phyloP scores from a whole-genome alignment of 1,140 invertebrate species.

The Archegozetes longisetosus region DNA sequence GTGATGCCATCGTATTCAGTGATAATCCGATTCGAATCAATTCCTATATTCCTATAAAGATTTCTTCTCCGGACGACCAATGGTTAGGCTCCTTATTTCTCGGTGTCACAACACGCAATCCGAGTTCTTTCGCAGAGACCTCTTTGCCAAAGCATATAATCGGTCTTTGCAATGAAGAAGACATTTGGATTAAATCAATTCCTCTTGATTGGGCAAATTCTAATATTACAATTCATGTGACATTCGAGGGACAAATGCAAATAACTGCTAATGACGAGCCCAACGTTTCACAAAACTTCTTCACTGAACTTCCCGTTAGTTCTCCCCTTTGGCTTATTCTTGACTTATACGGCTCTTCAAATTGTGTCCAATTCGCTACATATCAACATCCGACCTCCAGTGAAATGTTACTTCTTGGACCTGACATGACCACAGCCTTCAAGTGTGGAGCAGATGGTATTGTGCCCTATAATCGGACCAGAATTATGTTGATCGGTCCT shows the following conservation, averaged over 20 bases:
- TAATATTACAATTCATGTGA: conserved; percentile 1
- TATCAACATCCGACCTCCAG: background rate
- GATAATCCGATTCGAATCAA: conserved; percentile 26
- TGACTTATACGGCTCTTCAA: conserved; percentile 11
- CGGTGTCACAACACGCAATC: conserved; percentile 29
- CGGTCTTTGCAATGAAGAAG: conserved; percentile 25
- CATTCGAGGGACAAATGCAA: conserved; percentile 5
- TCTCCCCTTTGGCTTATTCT: conserved; percentile 13
- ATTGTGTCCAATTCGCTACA: background rate
- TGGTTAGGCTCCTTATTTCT: conserved; percentile 32
- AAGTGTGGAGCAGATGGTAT: conserved; percentile 5
- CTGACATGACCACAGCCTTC: background rate
- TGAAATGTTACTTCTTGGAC: conserved; percentile 10
- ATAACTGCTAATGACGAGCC: background rate
- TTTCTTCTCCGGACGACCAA: conserved; percentile 21
- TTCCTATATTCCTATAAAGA: conserved; percentile 26
- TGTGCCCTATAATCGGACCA: background rate
- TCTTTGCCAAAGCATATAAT: conserved; percentile 5
- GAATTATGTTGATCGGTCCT: conserved; percentile 16
- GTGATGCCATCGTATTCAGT: conserved; percentile 30
- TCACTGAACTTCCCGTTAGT: conserved; percentile 4
- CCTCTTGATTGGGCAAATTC: conserved; percentile 23
- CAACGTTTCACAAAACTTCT: conserved; percentile 3
- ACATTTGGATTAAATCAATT: conserved; percentile 29
- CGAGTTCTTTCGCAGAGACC: conserved; percentile 19